phyloP scores from a whole-genome alignment of 2,888 invertebrate genomes.

The Xestia c-nigrum region DNA sequence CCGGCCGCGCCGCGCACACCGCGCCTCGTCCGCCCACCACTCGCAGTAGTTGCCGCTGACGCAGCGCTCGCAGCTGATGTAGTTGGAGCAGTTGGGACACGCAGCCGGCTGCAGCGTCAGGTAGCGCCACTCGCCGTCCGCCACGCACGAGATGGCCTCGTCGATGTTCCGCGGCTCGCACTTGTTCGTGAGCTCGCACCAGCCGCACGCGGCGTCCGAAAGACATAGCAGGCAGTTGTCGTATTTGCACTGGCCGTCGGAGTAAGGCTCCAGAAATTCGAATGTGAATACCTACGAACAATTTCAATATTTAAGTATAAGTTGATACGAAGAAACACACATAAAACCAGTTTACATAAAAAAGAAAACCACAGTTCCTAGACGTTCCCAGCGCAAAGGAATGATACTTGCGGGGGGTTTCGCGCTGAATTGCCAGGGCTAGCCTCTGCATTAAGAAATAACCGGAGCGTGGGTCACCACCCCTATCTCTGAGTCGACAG shows the following conservation, averaged over 20 bases:
- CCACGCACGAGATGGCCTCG: slow-evolving; percentile 91
- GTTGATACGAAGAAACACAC: not conserved
- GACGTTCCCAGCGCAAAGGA: too few relatives aligned
- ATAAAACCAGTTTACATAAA: too few relatives aligned
- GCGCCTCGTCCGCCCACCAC: slow-evolving; percentile 97
- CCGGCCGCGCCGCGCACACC: slow-evolving; percentile 94
- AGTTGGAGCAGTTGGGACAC: slow-evolving; percentile 97
- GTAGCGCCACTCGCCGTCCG: slow-evolving; percentile 93
- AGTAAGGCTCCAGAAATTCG: slow-evolving; percentile 97
- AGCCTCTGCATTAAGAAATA: too few relatives aligned
- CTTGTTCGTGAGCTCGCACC: slow-evolving; percentile 95
- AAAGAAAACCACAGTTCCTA: too few relatives aligned
- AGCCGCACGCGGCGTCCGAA: slow-evolving; percentile 97
- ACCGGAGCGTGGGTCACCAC: too few relatives aligned
- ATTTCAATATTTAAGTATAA: not conserved
- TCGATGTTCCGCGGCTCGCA: slow-evolving; percentile 93
- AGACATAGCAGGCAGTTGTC: slow-evolving; percentile 96
- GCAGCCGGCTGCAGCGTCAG: slow-evolving; percentile 95
- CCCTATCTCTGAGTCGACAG: too few relatives aligned
- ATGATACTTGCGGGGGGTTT: too few relatives aligned
- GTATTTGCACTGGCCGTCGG: slow-evolving; percentile 95
- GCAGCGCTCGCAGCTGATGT: slow-evolving; percentile 96
- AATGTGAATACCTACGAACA: slow-evolving; percentile 93
- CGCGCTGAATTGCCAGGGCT: too few relatives aligned
- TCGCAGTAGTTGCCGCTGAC: slow-evolving; percentile 95